Evolutionary conservation across 2,113 vertebrate genomes (phyloP), one percentile per base, ranked within the genome.

Genomic region (Sander vitreus): DNA sequence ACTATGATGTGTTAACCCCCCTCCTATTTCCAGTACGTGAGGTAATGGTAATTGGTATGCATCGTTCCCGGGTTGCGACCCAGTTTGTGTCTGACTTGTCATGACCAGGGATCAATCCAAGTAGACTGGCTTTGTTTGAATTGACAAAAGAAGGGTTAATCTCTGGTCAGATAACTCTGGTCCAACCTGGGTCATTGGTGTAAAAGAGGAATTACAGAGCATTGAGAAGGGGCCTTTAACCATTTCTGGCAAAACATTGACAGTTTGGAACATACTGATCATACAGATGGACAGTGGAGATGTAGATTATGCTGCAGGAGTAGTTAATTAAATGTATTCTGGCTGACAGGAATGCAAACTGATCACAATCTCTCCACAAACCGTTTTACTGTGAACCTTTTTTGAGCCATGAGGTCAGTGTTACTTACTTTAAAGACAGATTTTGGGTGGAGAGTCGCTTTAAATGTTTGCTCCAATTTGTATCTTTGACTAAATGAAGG

Each of bases 381-480:
- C 7, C 1, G 58, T 63, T 47, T 63, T 23, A 50, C 2, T 48
- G 19, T 18, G 21, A 10, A 62, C 19, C 14, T 76, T 25, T 60
- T 21, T 25, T 25, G 50, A 62, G 3, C 10, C 71, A 39, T 25
- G 18, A 18, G 50, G 43, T 47, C 19, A 33, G 55, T 25, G 23
- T 60, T 45, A 33, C 48, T 21, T 21, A 36, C 18, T 62, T n/a
- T 43, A n/a, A n/a, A 53, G 48, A 21, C n/a, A n/a, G 50, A n/a
- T n/a, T 68, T 51, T n/a, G 18, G 59, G n/a, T 8, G 3, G 23
- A 64, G 39, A 51, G 48, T 64, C 15, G 30, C 71, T 69, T 82
- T 18, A 57, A 63, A 76, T 80, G 58, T 19, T 68, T 33, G 21
- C 23, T 53, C 64, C 68, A 68, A 85, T 83, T 74, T 81, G 57